Conservation (phyloP, 2,888 invertebrate genomes). For the Ptychoptera albimana region DNA sequence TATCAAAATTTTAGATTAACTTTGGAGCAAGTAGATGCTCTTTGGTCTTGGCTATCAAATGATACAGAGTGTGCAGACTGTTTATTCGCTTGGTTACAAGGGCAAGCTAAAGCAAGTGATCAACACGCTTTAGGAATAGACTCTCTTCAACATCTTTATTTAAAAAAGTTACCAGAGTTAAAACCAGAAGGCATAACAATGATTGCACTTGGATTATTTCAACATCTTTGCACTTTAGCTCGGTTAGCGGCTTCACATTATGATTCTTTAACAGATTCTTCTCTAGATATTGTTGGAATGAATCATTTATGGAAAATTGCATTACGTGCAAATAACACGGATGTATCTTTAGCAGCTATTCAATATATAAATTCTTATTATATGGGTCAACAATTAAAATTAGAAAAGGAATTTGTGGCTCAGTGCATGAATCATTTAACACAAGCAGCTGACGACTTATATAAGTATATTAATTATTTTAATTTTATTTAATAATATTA, state of each 20-base stretch:
- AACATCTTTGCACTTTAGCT: constrained; percentile 78
- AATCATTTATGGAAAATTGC: constrained; percentile 92
- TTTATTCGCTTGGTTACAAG: constrained; percentile 82
- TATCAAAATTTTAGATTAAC: constrained; percentile 38
- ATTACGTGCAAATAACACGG: constrained; percentile 75
- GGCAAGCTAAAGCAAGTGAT: constrained; percentile 82
- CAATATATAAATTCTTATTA: constrained; percentile 89
- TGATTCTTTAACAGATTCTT: constrained; percentile 31
- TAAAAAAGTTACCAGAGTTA: constrained; percentile 75
- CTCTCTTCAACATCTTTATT: constrained; percentile 71
- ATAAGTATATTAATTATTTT: constrained; percentile 18
- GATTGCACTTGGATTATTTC: constrained; percentile 79
- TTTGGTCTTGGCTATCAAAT: constrained; percentile 83
- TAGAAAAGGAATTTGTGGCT: constrained; percentile 84
- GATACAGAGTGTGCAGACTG: constrained; percentile 80
- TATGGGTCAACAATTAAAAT: constrained; percentile 78
- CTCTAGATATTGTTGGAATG: constrained; percentile 62
- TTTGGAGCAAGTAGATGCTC: constrained; percentile 75
- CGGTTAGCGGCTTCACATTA: constrained; percentile 61
- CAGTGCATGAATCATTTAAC: constrained; percentile 86
- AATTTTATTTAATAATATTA: too few species aligned
- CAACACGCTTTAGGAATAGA: constrained; percentile 82
- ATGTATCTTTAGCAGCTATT: constrained; percentile 88
- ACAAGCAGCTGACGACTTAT: constrained; percentile 61
- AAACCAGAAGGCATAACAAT: constrained; percentile 81